Conservation (phyloP, 2,888 invertebrate genomes). For the Aphelenchoides bicaudatus region DNA sequence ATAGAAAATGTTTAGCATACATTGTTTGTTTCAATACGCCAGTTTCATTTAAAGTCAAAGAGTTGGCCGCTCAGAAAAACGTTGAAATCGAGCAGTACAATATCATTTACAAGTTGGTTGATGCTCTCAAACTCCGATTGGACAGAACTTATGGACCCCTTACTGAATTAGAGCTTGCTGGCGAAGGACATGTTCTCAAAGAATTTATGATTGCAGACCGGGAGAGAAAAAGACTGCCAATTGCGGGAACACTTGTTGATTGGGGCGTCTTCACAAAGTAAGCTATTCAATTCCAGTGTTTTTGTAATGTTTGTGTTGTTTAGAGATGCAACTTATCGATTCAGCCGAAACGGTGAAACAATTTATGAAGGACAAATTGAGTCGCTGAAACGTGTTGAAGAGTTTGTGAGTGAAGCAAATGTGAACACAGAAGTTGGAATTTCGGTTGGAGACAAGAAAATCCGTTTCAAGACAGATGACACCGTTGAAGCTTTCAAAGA, state of each 20-base stretch:
- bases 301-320: slow-evolving; percentile 33
- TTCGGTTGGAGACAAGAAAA: slow-evolving; percentile 27
- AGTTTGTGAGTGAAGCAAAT: slow-evolving; percentile 34
- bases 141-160: slow-evolving; percentile 71
- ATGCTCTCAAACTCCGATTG: slow-evolving; percentile 77
- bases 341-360: slow-evolving; percentile 23
- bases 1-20: slow-evolving; percentile 64
- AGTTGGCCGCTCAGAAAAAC: slow-evolving; percentile 65
- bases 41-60: slow-evolving; percentile 57
- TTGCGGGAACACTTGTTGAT: slow-evolving; percentile 55
- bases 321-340: slow-evolving; percentile 23
- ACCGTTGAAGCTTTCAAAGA: slow-evolving; percentile 75
- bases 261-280: slow-evolving; percentile 57
- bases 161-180: slow-evolving; percentile 75
- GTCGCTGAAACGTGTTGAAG: slow-evolving; percentile 52
- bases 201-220: slow-evolving; percentile 69
- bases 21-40: slow-evolving; percentile 80
- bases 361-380: slow-evolving; percentile 52
- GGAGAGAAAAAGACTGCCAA: slow-evolving; percentile 70
- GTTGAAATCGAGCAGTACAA: slow-evolving; percentile 73
- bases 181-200: slow-evolving; percentile 64
- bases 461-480: slow-evolving; percentile 68
- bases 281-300: slow-evolving; percentile 23
- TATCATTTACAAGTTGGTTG: slow-evolving; percentile 83
- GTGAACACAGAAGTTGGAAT: slow-evolving; percentile 38